Evolutionary conservation across 2,113 vertebrate species (phyloP).

Genomic region (Machaerirhynchus nigripectus): DNA sequence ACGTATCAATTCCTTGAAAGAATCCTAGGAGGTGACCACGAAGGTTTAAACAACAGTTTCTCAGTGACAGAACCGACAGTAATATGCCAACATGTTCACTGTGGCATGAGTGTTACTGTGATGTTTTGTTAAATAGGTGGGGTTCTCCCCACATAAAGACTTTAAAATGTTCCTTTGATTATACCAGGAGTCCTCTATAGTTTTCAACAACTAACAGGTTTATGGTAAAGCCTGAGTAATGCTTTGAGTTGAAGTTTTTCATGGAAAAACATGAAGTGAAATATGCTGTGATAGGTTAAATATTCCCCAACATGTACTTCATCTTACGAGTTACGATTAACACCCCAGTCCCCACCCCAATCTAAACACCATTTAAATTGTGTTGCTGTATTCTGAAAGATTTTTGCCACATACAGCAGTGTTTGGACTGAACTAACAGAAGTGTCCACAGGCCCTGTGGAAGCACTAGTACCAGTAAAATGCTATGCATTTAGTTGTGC

Average conservation of each 20-base stretch:
- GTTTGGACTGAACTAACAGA: slow-evolving; percentile 64
- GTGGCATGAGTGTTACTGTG: slow-evolving; percentile 48
- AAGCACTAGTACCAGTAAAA: slow-evolving; percentile 66
- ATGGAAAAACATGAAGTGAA: slow-evolving; percentile 20
- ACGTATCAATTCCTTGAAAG: slow-evolving; percentile 93
- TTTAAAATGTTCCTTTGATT: slow-evolving; percentile 53
- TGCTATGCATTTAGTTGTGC: slow-evolving; percentile 73
- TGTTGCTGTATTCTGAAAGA: slow-evolving; percentile 44
- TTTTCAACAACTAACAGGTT: slow-evolving; percentile 53
- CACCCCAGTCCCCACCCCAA: slow-evolving; percentile 6
- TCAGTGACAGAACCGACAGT: slow-evolving; percentile 53
- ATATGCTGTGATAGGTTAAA: slow-evolving; percentile 55
- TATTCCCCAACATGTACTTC: slow-evolving; percentile 42
- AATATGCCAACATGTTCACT: slow-evolving; percentile 43
- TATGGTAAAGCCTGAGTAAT: slow-evolving; percentile 31
- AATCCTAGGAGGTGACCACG: slow-evolving; percentile 73
- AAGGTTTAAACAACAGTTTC: slow-evolving; percentile 30
- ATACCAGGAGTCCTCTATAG: slow-evolving; percentile 33
- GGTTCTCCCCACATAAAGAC: slow-evolving; percentile 16
- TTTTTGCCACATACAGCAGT: slow-evolving; percentile 47
- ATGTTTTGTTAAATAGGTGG: slow-evolving; percentile 47
- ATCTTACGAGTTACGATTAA: slow-evolving; percentile 50
- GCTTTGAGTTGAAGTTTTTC: slow-evolving; percentile 27
- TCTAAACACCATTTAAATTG: slow-evolving; percentile 28
- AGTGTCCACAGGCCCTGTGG: slow-evolving; percentile 69